Evolutionary conservation across 2,888 invertebrate species (phyloP).

Genomic region (Ephialtes manifestator): DNA sequence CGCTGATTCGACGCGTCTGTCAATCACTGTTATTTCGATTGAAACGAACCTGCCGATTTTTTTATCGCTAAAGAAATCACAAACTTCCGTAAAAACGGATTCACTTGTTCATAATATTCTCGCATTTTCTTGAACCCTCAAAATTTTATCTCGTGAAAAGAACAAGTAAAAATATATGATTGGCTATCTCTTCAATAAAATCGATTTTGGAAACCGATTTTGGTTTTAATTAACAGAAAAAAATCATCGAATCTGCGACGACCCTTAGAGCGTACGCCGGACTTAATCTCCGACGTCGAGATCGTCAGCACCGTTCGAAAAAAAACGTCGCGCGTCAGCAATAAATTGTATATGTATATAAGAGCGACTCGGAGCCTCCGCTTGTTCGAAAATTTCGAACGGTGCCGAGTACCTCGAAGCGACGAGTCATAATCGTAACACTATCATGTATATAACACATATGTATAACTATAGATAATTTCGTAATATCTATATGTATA

Average conservation of each 20-base stretch:
- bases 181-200: neutral
- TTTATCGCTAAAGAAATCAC: neutral
- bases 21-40: neutral
- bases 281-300: conserved; percentile 27
- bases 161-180: neutral
- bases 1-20: conserved; percentile 27
- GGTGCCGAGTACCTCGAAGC: conserved; percentile 49
- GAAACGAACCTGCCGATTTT: conserved; percentile 8
- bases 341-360: conserved; percentile 51
- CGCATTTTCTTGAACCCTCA: neutral
- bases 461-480: conserved; percentile 68
- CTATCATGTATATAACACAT: conserved; percentile 70
- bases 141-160: neutral
- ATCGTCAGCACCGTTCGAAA: conserved; percentile 18
- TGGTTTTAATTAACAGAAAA: neutral
- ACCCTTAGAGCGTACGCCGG: conserved; percentile 31
- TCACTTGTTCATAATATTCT: neutral
- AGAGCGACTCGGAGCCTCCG: conserved; percentile 32
- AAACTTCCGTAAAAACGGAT: neutral
- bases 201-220: neutral
- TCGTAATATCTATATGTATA: conserved; percentile 74
- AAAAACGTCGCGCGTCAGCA: conserved; percentile 23
- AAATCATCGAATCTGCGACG: conserved; percentile 40
- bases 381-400: conserved; percentile 10
- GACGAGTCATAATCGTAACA: conserved; percentile 76